Evolutionary conservation across 2,888 invertebrate genomes (phyloP), one percentile per base, ranked within the genome.

Genomic region (Platerodrilus igneus): DNA sequence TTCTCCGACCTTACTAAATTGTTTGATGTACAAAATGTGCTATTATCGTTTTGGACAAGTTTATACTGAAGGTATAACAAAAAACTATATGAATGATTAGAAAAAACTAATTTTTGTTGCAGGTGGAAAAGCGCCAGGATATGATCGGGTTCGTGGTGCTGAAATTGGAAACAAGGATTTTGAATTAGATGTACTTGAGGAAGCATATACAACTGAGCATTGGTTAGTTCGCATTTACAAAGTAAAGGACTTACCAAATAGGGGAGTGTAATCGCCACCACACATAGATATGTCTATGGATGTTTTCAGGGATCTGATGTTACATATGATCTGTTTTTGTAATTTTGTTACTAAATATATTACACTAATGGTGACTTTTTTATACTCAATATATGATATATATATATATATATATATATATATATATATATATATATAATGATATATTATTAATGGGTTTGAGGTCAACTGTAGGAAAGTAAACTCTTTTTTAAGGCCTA

Each of bases 91-190:
- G 8, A 10, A n/a, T 23, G 6, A 17, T 14, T 6, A 10, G 8
- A 3, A 7, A n/a, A 19, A 15, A 35, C 6, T 2, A 13, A 11
- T 21, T 23, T 22, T 33, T 37, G 43, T 57, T 57, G n/a, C n/a
- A 65, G 63, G 66, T 79, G 91, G 90, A 21, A 94, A 93, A 57
- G 92, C 95, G 19, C 85, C 94, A 2, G 97, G 97, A 9, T 99
- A 88, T 67, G 97, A 97, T 72, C 78, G 96, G 56, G 96, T 97
- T 1, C 79, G 96, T 37, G 86, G 89, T 55, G 89, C 92, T n/a
- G 97, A 97, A 72, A 97, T 99, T 58, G 96, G 97, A 52, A 92
- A 95, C 72, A 99, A 99, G 72, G 93, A 99, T 70, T 95, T 97
- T 71, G 92, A 94, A 68, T 71, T 99, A 47, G 92, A 95, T 64